Evolutionary conservation across 1,140 invertebrate genomes (phyloP), one percentile per base, ranked within the genome.

Genomic region (Listronotus bonariensis): DNA sequence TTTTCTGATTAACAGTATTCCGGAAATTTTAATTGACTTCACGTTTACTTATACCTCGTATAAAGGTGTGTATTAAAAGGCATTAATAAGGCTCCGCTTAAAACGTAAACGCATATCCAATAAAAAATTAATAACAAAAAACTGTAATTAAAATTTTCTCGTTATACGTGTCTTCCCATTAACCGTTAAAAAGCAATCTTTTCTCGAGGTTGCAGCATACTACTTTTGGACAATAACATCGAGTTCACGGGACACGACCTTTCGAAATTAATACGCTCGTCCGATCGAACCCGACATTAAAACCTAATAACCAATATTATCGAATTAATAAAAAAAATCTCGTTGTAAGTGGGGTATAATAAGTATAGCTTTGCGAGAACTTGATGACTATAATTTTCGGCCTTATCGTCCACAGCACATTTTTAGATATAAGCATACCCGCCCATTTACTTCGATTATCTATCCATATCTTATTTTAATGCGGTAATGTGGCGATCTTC

Each of bases 371-470:
- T 67, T 71, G 68, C 68, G 41, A 63, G 65, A 49, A 55, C 51
- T 62, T 57, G 72, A 74, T 74, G 53, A 72, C 72, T 71, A 69
- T 74, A 72, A 74, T 74, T 74, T 74, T 69, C 63, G 42, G 46
- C 56, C 63, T 74, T 72, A 72, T 68, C 68, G 68, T 48, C 68
- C 46, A 58, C 54, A 52, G 63, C 63, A 58, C 63, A 58, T 65
- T 65, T 57, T 65, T 65, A 52, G 56, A 58, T 58, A 70, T 65
- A 67, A 59, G 58, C 52, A 68, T 65, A 68, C 72, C 68, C 65
- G 64, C 60, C 72, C 66, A 74, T 68, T 74, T 67, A 66, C 60
- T 67, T 70, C 72, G 70, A 72, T 74, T 68, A 72, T 70, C 68
- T 73, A 72, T 68, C 67, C 70, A 68, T 70, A 68, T 71, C 67